phyloP scores from a whole-genome alignment of 2,113 vertebrate genomes.

The Amia ocellicauda region DNA sequence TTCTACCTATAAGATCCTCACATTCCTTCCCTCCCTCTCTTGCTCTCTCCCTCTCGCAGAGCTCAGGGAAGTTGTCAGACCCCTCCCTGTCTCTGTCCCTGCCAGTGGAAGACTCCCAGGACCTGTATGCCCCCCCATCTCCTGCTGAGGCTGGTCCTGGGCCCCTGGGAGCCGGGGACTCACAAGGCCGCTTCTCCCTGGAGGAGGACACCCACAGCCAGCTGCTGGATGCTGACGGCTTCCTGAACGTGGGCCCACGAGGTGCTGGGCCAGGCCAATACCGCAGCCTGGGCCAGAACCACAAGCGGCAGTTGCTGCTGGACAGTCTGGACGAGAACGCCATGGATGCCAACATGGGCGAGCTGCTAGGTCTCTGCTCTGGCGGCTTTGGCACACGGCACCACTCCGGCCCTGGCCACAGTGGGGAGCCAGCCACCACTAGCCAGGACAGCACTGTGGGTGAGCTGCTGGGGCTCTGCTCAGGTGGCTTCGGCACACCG shows the following conservation, averaged over 20 bases:
- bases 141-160: conserved; percentile 71
- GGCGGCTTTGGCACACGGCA: conserved; percentile 68
- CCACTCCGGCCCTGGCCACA: neutral
- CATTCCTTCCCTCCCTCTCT: too few species aligned
- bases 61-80: conserved; percentile 92
- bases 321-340: conserved; percentile 95
- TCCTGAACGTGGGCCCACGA: conserved; percentile 67
- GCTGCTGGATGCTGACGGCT: conserved; percentile 93
- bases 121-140: conserved; percentile 87
- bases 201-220: conserved; percentile 95
- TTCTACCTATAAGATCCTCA: too few species aligned
- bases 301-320: conserved; percentile 77
- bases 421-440: neutral
- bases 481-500: conserved; percentile 23
- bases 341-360: conserved; percentile 97
- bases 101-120: conserved; percentile 95
- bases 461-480: conserved; percentile 28
- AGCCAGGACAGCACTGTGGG: conserved; percentile 10
- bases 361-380: conserved; percentile 85
- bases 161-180: conserved; percentile 69
- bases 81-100: conserved; percentile 80
- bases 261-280: conserved; percentile 44
- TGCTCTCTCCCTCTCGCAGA: conserved; percentile 57
- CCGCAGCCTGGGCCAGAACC: conserved; percentile 36
- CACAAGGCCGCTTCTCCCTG: conserved; percentile 82